Conservation (phyloP, 2,888 invertebrate species). For the Cheilosia grossa region DNA sequence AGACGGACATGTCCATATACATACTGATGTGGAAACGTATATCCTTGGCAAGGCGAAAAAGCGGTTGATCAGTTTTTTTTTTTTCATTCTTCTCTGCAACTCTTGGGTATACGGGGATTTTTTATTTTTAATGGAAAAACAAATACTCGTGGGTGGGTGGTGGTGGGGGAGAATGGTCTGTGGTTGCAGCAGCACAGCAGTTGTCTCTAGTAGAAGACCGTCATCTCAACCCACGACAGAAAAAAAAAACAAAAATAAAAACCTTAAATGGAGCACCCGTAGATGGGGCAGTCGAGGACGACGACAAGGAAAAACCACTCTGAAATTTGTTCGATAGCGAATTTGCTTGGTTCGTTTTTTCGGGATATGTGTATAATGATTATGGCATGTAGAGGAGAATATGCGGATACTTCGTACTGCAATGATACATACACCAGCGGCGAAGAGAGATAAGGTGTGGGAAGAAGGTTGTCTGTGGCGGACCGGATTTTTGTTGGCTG, state of each 20-base stretch:
- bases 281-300: conserved; percentile 45
- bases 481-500: conserved; percentile 23
- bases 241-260: conserved; percentile 20
- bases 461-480: conserved; percentile 59
- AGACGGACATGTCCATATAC: conserved; percentile 64
- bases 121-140: conserved; percentile 57
- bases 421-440: conserved; percentile 20
- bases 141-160: conserved; percentile 63
- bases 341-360: conserved; percentile 38
- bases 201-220: conserved; percentile 38
- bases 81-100: conserved; percentile 20
- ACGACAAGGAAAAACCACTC: conserved; percentile 50
- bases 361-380: conserved; percentile 69
- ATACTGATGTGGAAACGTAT: conserved; percentile 43
- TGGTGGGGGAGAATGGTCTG: conserved; percentile 30
- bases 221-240: conserved; percentile 49
- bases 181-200: conserved; percentile 40
- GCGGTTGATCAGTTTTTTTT: conserved; percentile 55
- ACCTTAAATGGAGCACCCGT: conserved; percentile 39
- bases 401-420: conserved; percentile 48
- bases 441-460: conserved; percentile 28
- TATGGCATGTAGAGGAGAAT: conserved; percentile 44
- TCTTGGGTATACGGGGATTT: conserved; percentile 38
- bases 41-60: conserved; percentile 61
- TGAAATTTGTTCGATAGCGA: conserved; percentile 69